These are phyloP conservation scores for Ceratina calcarata DNA, from an alignment of 1,140 invertebrate species.

Conservation along the genomic window DNA sequence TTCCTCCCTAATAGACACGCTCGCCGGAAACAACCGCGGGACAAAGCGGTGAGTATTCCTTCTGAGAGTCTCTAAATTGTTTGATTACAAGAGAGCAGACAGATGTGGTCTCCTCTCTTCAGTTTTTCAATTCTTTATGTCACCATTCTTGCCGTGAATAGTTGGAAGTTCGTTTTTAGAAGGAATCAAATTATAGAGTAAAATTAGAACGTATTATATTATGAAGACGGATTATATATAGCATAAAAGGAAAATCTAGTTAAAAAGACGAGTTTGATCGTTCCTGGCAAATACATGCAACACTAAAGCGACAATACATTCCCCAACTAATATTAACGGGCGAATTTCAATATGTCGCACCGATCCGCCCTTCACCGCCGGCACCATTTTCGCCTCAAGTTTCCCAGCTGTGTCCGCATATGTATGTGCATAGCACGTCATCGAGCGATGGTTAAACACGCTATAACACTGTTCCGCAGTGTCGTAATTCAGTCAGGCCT, in stretches of 20 bases:
- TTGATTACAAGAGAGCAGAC: not conserved
- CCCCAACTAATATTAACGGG: not conserved
- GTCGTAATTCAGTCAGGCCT: conserved; percentile 39
- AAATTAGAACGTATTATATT: too few relatives aligned
- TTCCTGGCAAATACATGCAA: too few relatives aligned
- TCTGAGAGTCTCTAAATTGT: conserved; percentile 18
- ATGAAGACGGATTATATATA: too few relatives aligned
- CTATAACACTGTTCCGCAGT: conserved; percentile 24
- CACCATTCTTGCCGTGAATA: not conserved
- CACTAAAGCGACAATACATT: not conserved
- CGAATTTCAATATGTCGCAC: not conserved
- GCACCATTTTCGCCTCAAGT: not conserved
- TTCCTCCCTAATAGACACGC: conserved; percentile 10
- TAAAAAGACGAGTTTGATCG: too few relatives aligned
- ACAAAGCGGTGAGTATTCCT: not conserved
- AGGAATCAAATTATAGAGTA: not conserved
- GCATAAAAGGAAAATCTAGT: too few relatives aligned
- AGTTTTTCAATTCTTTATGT: not conserved
- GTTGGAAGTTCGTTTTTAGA: not conserved
- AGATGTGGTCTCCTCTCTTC: not conserved
- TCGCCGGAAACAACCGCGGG: conserved; percentile 6
- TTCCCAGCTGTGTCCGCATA: not conserved
- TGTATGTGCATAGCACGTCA: conserved; percentile 7
- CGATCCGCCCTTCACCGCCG: not conserved
- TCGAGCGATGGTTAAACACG: conserved; percentile 21